Conservation (phyloP, 1,140 invertebrate genomes). For the Drosophila elegans region DNA sequence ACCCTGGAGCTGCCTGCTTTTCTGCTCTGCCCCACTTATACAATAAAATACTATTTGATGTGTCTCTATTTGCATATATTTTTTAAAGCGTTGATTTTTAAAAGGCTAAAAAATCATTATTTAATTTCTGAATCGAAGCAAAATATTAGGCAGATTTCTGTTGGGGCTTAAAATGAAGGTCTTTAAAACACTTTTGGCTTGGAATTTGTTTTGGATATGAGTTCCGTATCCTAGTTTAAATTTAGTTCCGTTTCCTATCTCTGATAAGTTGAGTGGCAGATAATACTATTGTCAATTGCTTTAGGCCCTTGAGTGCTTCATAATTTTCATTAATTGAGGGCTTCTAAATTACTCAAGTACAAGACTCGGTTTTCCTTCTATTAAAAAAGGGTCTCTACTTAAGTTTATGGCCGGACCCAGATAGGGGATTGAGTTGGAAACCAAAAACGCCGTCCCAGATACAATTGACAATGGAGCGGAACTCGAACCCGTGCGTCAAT, state of each 20-base stretch:
- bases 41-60: constrained; percentile 3
- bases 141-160: not conserved
- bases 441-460: constrained; percentile 24
- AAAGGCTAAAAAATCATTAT: not conserved
- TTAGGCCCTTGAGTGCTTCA: constrained; percentile 13
- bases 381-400: constrained; percentile 22
- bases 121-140: not conserved
- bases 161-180: no score
- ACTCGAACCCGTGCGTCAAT: constrained; percentile 54
- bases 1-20: constrained; percentile 11
- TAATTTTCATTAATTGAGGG: constrained; percentile 25
- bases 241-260: constrained; percentile 1
- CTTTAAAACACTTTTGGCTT: no score
- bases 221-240: not conserved
- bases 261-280: not conserved
- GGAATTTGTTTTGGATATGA: not conserved
- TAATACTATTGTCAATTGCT: constrained; percentile 13
- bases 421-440: constrained; percentile 19
- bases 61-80: not conserved
- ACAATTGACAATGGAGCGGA: constrained; percentile 25
- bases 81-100: not conserved
- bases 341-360: constrained; percentile 12
- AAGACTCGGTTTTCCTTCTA: not conserved
- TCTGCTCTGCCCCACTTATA: not conserved
- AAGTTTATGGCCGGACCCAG: constrained; percentile 27